Evolutionary conservation across 2,888 invertebrate genomes (phyloP).

Genomic region (Eupeodes latifasciatus): DNA sequence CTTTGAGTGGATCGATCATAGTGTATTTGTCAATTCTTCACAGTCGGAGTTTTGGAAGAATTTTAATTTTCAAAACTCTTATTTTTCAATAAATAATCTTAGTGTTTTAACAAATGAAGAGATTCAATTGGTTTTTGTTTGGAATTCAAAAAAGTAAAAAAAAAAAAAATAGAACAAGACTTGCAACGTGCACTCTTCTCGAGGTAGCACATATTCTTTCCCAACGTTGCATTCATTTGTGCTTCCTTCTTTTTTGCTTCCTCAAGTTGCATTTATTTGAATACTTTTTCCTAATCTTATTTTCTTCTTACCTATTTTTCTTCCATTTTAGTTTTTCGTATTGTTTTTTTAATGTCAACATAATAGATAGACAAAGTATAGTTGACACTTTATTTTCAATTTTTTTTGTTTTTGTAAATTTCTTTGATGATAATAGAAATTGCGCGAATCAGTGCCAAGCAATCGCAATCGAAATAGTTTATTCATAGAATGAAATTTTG

Average conservation of each 20-base stretch:
- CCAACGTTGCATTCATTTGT: neutral
- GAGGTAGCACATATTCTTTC: neutral
- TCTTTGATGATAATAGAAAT: constrained; percentile 66
- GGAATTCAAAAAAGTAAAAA: neutral
- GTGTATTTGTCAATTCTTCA: too few species aligned
- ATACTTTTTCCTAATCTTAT: neutral
- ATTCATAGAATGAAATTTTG: constrained; percentile 70
- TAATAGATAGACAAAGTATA: neutral
- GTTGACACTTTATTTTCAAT: constrained; percentile 12
- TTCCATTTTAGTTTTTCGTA: constrained; percentile 12
- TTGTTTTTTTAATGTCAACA: constrained; percentile 3
- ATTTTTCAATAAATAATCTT: too few species aligned
- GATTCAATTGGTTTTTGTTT: too few species aligned
- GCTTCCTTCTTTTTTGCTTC: neutral
- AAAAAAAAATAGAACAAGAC: neutral
- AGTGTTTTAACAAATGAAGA: too few species aligned
- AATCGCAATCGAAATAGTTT: constrained; percentile 51
- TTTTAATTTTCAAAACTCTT: too few species aligned
- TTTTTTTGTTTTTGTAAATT: constrained; percentile 27
- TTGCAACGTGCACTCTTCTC: constrained; percentile 5
- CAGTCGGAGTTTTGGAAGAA: too few species aligned
- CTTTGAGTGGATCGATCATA: too few species aligned
- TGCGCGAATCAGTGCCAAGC: constrained; percentile 63
- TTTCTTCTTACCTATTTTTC: neutral
- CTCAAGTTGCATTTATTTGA: constrained; percentile 19